These are phyloP conservation scores for Dufourea novaeangliae DNA, from an alignment of 1,140 invertebrate genomes.

Conservation along the genomic window DNA sequence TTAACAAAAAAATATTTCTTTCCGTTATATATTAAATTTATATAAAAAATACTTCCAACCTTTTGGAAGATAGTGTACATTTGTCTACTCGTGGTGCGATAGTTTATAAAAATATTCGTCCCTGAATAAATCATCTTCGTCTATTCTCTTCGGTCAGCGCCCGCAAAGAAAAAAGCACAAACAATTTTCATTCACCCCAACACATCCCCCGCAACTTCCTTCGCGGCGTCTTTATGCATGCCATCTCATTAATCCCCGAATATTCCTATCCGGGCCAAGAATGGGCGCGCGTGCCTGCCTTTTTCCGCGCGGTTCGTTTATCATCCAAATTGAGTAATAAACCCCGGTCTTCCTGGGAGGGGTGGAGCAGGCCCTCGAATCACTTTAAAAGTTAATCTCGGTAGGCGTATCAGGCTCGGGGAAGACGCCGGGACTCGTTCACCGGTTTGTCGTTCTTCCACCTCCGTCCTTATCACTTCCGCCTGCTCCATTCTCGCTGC, in stretches of 20 bases:
- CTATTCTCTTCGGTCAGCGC: no score
- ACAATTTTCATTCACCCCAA: no score
- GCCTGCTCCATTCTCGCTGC: constrained; percentile 27
- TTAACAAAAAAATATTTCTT: no score
- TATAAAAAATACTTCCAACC: no score
- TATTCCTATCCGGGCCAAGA: constrained; percentile 33
- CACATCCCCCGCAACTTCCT: constrained; percentile 18
- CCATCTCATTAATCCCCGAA: constrained; percentile 46
- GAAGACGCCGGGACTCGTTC: neutral
- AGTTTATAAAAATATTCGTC: no score
- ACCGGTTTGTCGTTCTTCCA: constrained; percentile 32
- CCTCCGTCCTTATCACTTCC: constrained; percentile 26
- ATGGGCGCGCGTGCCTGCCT: constrained; percentile 10
- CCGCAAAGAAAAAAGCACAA: no score
- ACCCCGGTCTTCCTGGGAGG: constrained; percentile 46
- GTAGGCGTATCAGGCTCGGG: constrained; percentile 29
- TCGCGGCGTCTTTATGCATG: constrained; percentile 12
- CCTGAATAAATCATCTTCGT: no score
- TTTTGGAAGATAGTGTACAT: no score
- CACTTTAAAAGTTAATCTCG: constrained; percentile 74
- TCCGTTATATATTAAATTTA: no score
- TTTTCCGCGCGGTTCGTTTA: constrained; percentile 65
- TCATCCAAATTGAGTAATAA: constrained; percentile 77
- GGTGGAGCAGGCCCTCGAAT: constrained; percentile 47
- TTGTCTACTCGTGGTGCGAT: no score